phyloP scores from a whole-genome alignment of 2,113 vertebrate genomes.

The Cnemophilus loriae region DNA sequence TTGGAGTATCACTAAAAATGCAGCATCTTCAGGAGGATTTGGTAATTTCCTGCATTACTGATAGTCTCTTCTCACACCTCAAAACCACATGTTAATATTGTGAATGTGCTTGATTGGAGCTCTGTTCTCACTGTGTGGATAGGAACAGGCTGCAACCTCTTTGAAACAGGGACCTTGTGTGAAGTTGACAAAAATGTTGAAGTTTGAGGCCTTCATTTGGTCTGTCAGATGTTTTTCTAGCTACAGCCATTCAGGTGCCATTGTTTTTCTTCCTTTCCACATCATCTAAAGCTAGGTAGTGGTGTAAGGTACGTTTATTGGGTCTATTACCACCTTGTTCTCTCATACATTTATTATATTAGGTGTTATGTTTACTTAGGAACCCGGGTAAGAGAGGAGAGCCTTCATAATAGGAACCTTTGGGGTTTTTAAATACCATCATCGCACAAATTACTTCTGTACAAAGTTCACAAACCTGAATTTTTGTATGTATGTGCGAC shows the following conservation, averaged over 20 bases:
- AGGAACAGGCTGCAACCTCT: background rate
- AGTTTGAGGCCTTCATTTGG: background rate
- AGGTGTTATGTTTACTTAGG: background rate
- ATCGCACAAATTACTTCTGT: background rate
- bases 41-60: rapidly evolving
- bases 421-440: background rate
- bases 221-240: background rate
- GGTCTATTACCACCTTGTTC: background rate
- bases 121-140: rapidly evolving
- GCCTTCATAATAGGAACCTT: background rate
- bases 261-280: background rate
- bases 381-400: background rate
- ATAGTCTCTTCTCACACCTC: background rate
- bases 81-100: background rate
- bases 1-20: background rate
- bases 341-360: background rate
- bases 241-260: background rate
- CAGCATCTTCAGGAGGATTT: background rate
- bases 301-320: background rate
- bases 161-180: rapidly evolving
- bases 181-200: background rate
- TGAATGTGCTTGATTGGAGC: background rate
- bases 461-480: background rate
- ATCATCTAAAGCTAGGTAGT: background rate
- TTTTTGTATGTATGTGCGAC: background rate